These are phyloP conservation scores for Columbina picui DNA, from an alignment of 2,113 vertebrate genomes.

Conservation along the genomic window DNA sequence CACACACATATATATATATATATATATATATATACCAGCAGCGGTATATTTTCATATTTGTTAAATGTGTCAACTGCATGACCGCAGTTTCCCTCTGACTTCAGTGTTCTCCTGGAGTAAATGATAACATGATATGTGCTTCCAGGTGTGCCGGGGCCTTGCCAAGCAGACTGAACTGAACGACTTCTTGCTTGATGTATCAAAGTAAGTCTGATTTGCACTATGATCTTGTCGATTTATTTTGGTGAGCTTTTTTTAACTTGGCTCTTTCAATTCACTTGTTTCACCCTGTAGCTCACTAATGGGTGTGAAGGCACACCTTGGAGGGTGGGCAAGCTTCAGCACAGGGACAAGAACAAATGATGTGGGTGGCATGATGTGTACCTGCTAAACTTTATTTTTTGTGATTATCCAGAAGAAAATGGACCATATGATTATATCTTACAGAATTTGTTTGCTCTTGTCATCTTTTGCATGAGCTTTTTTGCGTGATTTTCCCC, in stretches of 20 bases:
- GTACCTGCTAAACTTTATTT: neutral
- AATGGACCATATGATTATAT: neutral
- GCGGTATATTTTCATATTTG: neutral
- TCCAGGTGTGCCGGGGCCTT: slow-evolving; percentile 93
- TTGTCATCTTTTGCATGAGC: neutral
- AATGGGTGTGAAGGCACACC: neutral
- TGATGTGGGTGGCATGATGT: neutral
- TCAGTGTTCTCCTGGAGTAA: slow-evolving; percentile 6
- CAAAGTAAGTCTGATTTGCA: slow-evolving; percentile 87
- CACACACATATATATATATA: neutral
- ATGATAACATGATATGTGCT: neutral
- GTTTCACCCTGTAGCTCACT: neutral
- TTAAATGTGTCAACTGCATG: neutral
- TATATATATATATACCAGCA: neutral
- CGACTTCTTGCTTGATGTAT: slow-evolving; percentile 97
- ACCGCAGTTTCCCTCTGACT: neutral
- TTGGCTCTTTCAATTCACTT: neutral
- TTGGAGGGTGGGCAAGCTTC: neutral
- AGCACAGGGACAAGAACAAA: neutral
- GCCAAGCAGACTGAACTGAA: slow-evolving; percentile 98
- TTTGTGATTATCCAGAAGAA: neutral
- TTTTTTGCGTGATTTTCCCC: neutral
- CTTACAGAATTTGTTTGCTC: neutral
- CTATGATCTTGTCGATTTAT: neutral
- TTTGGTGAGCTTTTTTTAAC: neutral